Evolutionary conservation across 2,113 vertebrate species (phyloP).

Genomic region (Ceratotherium simum): DNA sequence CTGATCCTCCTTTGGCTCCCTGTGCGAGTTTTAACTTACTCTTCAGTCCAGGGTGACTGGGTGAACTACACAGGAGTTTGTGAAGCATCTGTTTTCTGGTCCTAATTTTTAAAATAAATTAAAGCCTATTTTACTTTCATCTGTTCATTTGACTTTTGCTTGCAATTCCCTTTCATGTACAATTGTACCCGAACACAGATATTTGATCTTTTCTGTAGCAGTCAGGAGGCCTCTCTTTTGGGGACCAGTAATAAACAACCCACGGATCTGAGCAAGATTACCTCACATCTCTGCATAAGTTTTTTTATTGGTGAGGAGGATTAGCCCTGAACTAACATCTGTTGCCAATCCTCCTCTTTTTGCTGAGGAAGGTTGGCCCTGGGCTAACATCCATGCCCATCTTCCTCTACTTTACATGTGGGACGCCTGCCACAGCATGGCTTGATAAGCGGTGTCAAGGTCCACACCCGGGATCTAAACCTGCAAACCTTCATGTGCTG

Average conservation of each 20-base stretch:
- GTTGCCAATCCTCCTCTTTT: too few species aligned
- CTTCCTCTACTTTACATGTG: too few species aligned
- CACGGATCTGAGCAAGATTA: not conserved
- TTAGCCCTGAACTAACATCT: too few species aligned
- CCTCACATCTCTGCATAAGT: not conserved
- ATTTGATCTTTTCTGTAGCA: not conserved
- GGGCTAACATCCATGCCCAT: too few species aligned
- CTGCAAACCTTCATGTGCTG: too few species aligned
- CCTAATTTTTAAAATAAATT: slow-evolving; percentile 28
- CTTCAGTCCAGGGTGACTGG: not conserved
- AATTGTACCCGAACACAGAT: not conserved
- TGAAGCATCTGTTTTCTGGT: not conserved
- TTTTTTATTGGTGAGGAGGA: not conserved
- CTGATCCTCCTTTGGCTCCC: not conserved
- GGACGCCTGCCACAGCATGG: too few species aligned
- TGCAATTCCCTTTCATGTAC: not conserved
- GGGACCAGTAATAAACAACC: not conserved
- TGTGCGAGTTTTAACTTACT: not conserved
- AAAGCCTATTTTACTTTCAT: not conserved
- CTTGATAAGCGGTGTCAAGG: too few species aligned
- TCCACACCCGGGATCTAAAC: too few species aligned
- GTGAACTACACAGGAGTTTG: not conserved
- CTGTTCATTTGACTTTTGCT: not conserved
- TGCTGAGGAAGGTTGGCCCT: too few species aligned
- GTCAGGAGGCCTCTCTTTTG: not conserved